Evolutionary conservation across 2,888 invertebrate genomes (phyloP), one percentile per base, ranked within the genome.

Genomic region (Heliconius erato): DNA sequence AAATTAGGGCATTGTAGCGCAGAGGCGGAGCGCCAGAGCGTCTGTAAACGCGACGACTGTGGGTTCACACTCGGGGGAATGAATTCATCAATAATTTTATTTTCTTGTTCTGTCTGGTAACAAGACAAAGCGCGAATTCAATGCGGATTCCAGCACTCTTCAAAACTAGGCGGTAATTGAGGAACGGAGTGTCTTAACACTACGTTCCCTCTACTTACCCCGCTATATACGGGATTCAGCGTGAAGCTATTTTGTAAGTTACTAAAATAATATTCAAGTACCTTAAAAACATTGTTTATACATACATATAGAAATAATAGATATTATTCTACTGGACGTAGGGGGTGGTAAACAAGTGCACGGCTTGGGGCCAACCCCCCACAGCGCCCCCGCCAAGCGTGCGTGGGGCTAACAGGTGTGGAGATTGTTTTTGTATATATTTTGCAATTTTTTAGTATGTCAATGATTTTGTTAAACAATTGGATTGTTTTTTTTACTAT

Each of bases 321-420:
- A 74, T 32, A 32, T 54, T 32, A 59, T 74, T n/a, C 35, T 59
- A 77, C 19, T 72, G 63, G 81, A 77, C 44, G 80, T 80, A 74
- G 82, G 83, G 80, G 81, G 84, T 80, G 74, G 35, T 26, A 63
- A 65, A 71, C 72, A 74, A 78, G 63, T 80, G 85, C 72, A 81
- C 78, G 59, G 80, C 83, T 71, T 79, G 79, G 79, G 82, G 86
- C 82, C 85, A 81, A 79, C 84, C 86, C 84, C 87, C 87, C 81
- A 81, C 85, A 74, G 84, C 77, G 84, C 86, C 84, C 84, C 84
- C 85, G 82, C 83, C 77, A 82, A 71, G 74, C 79, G 71, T 84
- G 87, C 87, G 87, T 86, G 86, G 84, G 82, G 81, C 78, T 77
- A 59, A 63, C 79, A 71, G 74, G 79, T 85, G 83, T 68, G 85